Evolutionary conservation across 2,888 invertebrate species (phyloP).

Genomic region (Cyclophora punctaria): DNA sequence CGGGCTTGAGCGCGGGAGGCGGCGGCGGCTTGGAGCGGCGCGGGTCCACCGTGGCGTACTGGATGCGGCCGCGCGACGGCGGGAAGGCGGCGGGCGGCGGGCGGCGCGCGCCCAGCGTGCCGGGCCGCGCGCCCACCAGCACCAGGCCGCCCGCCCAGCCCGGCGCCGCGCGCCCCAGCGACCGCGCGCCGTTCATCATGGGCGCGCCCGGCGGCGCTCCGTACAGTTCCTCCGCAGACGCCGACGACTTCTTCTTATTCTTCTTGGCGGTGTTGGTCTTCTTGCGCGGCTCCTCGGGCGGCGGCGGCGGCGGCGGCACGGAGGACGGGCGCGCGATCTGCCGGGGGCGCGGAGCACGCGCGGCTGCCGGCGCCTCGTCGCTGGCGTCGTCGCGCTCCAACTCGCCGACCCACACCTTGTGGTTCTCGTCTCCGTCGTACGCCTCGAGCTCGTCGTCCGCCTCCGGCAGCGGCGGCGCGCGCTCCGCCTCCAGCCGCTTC

Average conservation of each 20-base stretch:
- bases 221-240: conserved; percentile 76
- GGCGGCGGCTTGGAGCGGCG: conserved; percentile 78
- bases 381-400: conserved; percentile 84
- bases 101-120: conserved; percentile 75
- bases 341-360: conserved; percentile 83
- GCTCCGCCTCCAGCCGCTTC: conserved; percentile 82
- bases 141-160: conserved; percentile 60
- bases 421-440: conserved; percentile 94
- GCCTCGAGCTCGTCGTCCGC: conserved; percentile 85
- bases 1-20: conserved; percentile 78
- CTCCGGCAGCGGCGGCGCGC: conserved; percentile 57
- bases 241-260: conserved; percentile 73
- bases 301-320: conserved; percentile 89
- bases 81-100: conserved; percentile 43
- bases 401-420: conserved; percentile 94
- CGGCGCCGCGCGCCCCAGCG: conserved; percentile 62
- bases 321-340: conserved; percentile 86
- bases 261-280: conserved; percentile 72
- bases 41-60: conserved; percentile 78
- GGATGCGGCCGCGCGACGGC: conserved; percentile 58
- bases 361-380: conserved; percentile 77
- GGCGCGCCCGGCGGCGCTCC: conserved; percentile 56
- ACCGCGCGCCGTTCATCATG: conserved; percentile 61
- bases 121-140: conserved; percentile 61
- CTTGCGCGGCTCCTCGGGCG: conserved; percentile 79